A percentile compares a stretch with the other conserved stretches of the same genome.
phyloP scores from a whole-genome alignment of 2,888 invertebrate species.

The Phrixothrix hirtus region DNA sequence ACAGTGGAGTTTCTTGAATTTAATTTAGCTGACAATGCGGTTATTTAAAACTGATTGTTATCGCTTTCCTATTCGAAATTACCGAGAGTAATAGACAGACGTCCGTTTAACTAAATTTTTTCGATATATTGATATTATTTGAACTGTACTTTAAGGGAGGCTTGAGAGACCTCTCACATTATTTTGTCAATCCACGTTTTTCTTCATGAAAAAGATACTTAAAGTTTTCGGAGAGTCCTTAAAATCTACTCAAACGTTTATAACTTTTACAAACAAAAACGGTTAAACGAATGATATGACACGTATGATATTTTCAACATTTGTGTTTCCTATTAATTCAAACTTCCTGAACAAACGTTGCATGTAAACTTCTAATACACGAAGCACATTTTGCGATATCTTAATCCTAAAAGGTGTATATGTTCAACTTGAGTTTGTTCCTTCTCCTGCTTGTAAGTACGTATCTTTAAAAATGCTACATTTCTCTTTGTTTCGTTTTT shows the following conservation, averaged over 20 bases:
- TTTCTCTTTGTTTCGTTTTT: slow-evolving; percentile 5
- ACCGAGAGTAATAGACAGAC: slow-evolving; percentile 5
- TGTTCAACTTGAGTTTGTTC: no score
- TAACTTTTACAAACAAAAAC: slow-evolving; percentile 23
- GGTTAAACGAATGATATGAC: slow-evolving; percentile 30
- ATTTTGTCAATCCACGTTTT: no score
- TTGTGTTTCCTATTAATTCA: slow-evolving; percentile 39
- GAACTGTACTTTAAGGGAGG: no score
- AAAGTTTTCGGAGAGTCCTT: no score
- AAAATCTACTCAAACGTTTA: slow-evolving; percentile 7
- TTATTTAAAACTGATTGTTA: slow-evolving; percentile 2
- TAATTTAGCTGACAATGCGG: slow-evolving; percentile 16
- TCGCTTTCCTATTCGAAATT: slow-evolving; percentile 5
- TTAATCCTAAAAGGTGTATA: slow-evolving; percentile 15
- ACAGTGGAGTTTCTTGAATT: slow-evolving; percentile 16
- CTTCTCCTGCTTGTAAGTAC: no score
- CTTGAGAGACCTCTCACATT: no score
- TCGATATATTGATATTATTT: no score
- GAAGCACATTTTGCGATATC: slow-evolving; percentile 29
- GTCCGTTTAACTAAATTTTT: slow-evolving; percentile 7
- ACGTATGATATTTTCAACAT: slow-evolving; percentile 34
- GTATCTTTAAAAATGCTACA: no score
- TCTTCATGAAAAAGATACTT: no score
- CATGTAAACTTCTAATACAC: slow-evolving; percentile 25
- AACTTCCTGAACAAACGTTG: slow-evolving; percentile 30